Evolutionary conservation across 1,140 invertebrate genomes (phyloP), one percentile per base, ranked within the genome.

Genomic region (Drosophila ogumai): DNA sequence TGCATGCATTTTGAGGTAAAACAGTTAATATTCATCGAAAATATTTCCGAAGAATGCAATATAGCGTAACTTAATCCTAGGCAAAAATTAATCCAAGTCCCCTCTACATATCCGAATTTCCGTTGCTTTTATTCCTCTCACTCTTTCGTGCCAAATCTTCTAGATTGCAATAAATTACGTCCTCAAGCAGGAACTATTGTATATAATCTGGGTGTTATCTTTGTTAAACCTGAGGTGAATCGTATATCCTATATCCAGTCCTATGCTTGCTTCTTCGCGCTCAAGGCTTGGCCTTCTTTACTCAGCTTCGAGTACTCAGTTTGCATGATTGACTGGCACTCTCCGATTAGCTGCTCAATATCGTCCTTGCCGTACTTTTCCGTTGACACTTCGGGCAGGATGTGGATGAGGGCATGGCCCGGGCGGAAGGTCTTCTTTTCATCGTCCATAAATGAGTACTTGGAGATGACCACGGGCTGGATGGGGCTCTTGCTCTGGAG

Each of bases 401-500:
- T 96, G 36, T 94, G 95, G 32, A 97, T 95, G 13, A 95, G 94
- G 74, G 94, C 94, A 43, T 94, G 93, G 56, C 96, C 96, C 95
- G 92, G 68, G 93, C 96, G 95, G 92, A 98, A 98, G 72, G 94
- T 95, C 79, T 95, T 95, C 46, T 94, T 94, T 77, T 95, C 94
- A 50, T 94, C 94, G 80, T 96, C 96, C 65, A 98, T 94, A 90
- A 98, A 98, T 50, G 95, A 95, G 92, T 98, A 99, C 87, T 96
- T 96, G 1, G 97, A 98, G n/a, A 98, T 96, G 31, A 98, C 96
- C 1, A 99, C 94, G 0, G 98, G 98, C 84, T 98, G 95, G 71
- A 99, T 96, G 13, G 97, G 97, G 49, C 96, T 95, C 91, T 96
- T 95, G 12, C 96, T 96, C 65, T 96, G 95, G 47, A 98, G 93